Conservation (phyloP, 2,113 vertebrate genomes). For the Miniopterus natalensis region DNA sequence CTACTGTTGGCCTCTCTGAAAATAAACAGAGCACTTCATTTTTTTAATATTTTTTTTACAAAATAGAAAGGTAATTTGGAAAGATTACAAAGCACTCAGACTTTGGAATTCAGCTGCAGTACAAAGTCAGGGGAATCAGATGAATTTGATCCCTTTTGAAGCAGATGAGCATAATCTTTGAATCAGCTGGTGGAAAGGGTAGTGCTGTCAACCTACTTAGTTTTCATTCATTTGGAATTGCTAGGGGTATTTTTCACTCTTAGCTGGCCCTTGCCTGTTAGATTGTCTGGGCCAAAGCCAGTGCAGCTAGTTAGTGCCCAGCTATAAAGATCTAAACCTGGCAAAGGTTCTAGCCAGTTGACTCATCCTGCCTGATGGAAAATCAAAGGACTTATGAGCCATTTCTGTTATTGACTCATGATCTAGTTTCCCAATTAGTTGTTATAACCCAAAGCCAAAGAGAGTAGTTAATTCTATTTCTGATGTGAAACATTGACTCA, state of each 20-base stretch:
- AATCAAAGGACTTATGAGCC: background rate
- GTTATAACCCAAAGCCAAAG: background rate
- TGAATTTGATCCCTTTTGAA: background rate
- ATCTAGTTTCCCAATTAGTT: slow-evolving; percentile 29
- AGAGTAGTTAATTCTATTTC: background rate
- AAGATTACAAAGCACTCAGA: background rate
- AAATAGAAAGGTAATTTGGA: background rate
- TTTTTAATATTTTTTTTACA: background rate
- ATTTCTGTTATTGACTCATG: background rate
- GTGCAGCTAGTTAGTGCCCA: background rate
- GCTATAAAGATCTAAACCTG: background rate
- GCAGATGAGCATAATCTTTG: background rate
- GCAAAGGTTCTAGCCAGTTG: background rate
- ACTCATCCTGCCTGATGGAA: background rate
- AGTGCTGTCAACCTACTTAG: background rate
- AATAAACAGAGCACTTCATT: background rate
- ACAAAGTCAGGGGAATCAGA: slow-evolving; percentile 15
- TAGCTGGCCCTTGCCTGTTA: background rate
- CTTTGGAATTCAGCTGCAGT: background rate
- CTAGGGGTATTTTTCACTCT: background rate
- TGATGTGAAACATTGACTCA: background rate
- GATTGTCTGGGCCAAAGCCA: background rate
- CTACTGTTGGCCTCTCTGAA: background rate
- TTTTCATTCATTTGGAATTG: background rate
- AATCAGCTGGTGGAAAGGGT: background rate